Evolutionary conservation across 37 sponge, comb jelly and placozoan species (phyloP).

Genomic region (Ephydatia muelleri): DNA sequence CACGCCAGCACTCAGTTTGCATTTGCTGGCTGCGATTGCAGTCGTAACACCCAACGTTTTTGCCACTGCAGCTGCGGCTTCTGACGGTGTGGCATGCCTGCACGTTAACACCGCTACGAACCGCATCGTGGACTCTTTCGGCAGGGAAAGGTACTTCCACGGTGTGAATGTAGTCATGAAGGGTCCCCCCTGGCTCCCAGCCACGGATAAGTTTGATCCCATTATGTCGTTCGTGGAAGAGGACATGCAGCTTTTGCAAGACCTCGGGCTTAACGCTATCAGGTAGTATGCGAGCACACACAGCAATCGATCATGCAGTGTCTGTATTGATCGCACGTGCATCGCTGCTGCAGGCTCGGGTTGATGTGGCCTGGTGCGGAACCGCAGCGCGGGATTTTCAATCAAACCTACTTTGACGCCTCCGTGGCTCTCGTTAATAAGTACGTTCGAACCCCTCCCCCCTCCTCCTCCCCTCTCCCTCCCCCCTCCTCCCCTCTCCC

Average conservation of each 20-base stretch:
- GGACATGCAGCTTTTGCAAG: conserved; percentile 76
- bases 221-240: conserved; percentile 63
- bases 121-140: conserved; percentile 59
- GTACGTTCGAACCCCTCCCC: conserved; percentile 10
- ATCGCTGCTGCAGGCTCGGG: conserved; percentile 51
- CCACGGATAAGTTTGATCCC: conserved; percentile 64
- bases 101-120: conserved; percentile 68
- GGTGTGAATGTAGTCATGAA: conserved; percentile 89
- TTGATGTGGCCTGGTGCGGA: conserved; percentile 97
- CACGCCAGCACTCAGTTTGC: not conserved
- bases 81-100: conserved; percentile 11
- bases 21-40: not conserved
- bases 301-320: not conserved
- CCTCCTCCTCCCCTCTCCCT: not conserved
- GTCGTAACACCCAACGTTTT: not conserved
- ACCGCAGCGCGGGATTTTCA: conserved; percentile 74
- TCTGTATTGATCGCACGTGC: not conserved
- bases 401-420: conserved; percentile 77
- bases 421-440: conserved; percentile 47
- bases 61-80: not conserved
- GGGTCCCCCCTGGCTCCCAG: conserved; percentile 84
- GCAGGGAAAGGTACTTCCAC: conserved; percentile 83
- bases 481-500: not conserved
- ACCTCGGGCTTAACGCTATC: conserved; percentile 77
- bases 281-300: conserved; percentile 38